Percentiles rank a stretch among this genome's conserved stretches.
These are phyloP conservation scores for Stictocephala bisonia DNA, from an alignment of 2,888 invertebrate genomes.

Conservation along the genomic window DNA sequence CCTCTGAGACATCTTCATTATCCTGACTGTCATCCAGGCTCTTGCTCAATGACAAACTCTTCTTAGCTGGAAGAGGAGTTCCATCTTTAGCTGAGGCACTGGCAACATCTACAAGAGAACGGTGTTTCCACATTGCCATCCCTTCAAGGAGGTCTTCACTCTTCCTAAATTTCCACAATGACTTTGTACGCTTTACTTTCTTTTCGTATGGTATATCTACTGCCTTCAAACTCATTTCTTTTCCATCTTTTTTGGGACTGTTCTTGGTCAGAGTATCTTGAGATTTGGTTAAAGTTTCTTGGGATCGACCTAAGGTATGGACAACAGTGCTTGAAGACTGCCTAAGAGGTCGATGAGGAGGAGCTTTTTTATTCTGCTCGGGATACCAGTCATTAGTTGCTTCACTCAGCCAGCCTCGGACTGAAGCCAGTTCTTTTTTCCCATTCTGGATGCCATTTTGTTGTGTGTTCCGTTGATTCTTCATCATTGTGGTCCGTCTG, in stretches of 20 bases:
- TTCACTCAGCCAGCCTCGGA: slow-evolving; percentile 49
- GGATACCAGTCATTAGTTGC: slow-evolving; percentile 50
- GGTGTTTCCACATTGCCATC: slow-evolving; percentile 88
- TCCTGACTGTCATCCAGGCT: slow-evolving; percentile 39
- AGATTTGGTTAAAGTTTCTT: too few relatives aligned
- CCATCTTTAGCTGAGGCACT: slow-evolving; percentile 65
- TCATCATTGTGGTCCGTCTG: slow-evolving; percentile 48
- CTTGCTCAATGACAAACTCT: slow-evolving; percentile 46
- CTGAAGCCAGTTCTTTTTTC: slow-evolving; percentile 50
- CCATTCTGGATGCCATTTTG: slow-evolving; percentile 47
- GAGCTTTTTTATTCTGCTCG: slow-evolving; percentile 36
- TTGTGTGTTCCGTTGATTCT: slow-evolving; percentile 48
- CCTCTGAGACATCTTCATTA: slow-evolving; percentile 45
- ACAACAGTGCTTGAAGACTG: slow-evolving; percentile 61
- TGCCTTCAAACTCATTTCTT: slow-evolving; percentile 51
- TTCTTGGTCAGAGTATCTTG: slow-evolving; percentile 64
- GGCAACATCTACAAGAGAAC: slow-evolving; percentile 80
- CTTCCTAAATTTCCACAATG: slow-evolving; percentile 86
- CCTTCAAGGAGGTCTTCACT: slow-evolving; percentile 83
- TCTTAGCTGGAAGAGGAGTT: slow-evolving; percentile 56
- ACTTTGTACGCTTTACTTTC: slow-evolving; percentile 82
- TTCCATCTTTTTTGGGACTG: slow-evolving; percentile 69
- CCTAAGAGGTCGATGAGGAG: slow-evolving; percentile 42
- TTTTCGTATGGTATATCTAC: slow-evolving; percentile 63
- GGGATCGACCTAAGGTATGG: slow-evolving; percentile 67